Percentiles rank a stretch among this genome's conserved stretches.
Conservation (phyloP, 2,797 vertebrate genomes). For the Dallia pectoralis region DNA sequence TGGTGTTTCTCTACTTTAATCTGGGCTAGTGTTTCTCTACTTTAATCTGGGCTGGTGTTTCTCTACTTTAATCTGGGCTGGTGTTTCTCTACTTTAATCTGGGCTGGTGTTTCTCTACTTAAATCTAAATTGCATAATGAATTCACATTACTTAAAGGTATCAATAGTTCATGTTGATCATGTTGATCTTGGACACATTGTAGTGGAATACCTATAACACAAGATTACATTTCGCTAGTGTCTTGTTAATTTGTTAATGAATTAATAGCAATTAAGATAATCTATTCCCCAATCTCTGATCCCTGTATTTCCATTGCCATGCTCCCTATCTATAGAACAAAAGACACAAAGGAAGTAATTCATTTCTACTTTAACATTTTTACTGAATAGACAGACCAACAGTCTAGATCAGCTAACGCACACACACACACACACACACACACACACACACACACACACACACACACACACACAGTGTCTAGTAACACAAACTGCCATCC, state of each 20-base stretch:
- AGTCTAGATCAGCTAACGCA: neutral
- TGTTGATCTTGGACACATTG: neutral
- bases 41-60: too few species aligned
- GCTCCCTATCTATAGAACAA: constrained; percentile 46
- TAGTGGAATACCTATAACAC: neutral
- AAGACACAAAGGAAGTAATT: constrained; percentile 41
- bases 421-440: neutral
- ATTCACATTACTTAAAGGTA: neutral
- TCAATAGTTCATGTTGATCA: neutral
- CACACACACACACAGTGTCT: neutral
- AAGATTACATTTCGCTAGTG: neutral
- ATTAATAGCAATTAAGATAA: neutral
- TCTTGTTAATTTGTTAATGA: neutral
- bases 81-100: too few species aligned
- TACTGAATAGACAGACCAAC: constrained; percentile 1
- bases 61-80: too few species aligned
- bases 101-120: too few species aligned
- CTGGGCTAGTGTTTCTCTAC: too few species aligned
- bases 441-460: constrained; percentile 19
- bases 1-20: too few species aligned
- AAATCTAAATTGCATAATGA: neutral
- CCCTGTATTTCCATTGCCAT: constrained; percentile 17
- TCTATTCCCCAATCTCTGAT: neutral
- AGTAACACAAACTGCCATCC: neutral
- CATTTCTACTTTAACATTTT: constrained; percentile 33